Evolutionary conservation across 2,888 invertebrate genomes (phyloP), one percentile per base, ranked within the genome.

Genomic region (Theristus sp.): DNA sequence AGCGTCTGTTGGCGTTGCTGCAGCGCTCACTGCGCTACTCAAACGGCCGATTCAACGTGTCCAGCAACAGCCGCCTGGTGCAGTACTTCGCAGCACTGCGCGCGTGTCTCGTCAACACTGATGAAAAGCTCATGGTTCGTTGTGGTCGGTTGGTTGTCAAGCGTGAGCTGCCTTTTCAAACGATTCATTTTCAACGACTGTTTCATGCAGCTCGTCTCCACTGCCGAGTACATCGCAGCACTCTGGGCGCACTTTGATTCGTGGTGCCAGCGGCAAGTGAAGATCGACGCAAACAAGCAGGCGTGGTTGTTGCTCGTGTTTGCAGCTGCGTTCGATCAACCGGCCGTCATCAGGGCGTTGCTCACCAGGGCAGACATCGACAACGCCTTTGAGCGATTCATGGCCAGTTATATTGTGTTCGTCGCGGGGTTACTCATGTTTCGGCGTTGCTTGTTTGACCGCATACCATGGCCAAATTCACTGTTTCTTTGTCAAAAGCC

Each of bases 191-290:
- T n/a, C n/a, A n/a, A n/a, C n/a, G n/a, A n/a, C n/a, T n/a, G n/a
- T n/a, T n/a, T n/a, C n/a, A n/a, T 38, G 20, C 38, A 38, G 38
- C 38, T 38, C 10, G 38, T 38, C 10, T 13, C 10, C 38, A 38
- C 38, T 13, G 10, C 38, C 38, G 38, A 38, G 20, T 38, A 38
- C 38, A 20, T 20, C 20, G 10, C 10, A 20, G 88, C 90, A 70
- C 78, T 93, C 52, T 93, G 91, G 91, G 87, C 89, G 67, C 78
- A 93, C 61, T 93, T 91, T 76, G 90, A 91, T 79, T 90, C 91
- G 69, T 81, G 91, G 64, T 88, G 89, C 17, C 91, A 93, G 77
- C 91, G 91, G 0, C 87, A 89, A 60, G 89, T 91, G 67, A 86
- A 91, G 27, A 87, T 90, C 60, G 89, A 91, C 77, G 89, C 90